phyloP scores from a whole-genome alignment of 2,888 invertebrate genomes.

The Synanthedon tipuliformis region DNA sequence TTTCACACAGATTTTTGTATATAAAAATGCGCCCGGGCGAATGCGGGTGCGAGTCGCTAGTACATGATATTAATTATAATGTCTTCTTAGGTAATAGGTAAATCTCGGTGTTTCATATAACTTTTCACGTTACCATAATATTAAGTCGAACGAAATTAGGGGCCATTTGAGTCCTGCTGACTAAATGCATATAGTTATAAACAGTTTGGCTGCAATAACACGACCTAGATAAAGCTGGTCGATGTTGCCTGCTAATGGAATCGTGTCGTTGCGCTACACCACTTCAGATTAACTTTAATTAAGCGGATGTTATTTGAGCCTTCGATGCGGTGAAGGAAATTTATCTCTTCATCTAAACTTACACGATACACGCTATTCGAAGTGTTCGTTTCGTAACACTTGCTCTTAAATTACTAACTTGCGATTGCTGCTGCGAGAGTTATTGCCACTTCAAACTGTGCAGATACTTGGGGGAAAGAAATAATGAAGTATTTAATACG shows the following conservation, averaged over 20 bases:
- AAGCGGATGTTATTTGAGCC: slow-evolving; percentile 58
- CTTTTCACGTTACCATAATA: too few relatives aligned
- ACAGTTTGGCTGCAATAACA: slow-evolving; percentile 3
- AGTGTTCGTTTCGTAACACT: neutral
- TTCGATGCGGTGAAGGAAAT: slow-evolving; percentile 33
- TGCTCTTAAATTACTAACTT: neutral
- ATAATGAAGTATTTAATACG: too few relatives aligned
- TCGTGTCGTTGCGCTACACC: slow-evolving; percentile 49
- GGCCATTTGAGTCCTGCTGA: neutral
- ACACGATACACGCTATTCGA: slow-evolving; percentile 7
- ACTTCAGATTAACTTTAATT: slow-evolving; percentile 62
- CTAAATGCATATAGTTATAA: slow-evolving; percentile 2
- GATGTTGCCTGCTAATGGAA: slow-evolving; percentile 49
- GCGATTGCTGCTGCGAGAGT: neutral
- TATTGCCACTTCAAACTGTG: neutral
- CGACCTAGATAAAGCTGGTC: slow-evolving; percentile 21
- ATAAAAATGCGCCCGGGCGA: too few relatives aligned
- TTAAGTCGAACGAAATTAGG: neutral
- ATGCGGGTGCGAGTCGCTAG: too few relatives aligned
- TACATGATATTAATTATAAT: too few relatives aligned
- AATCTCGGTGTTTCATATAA: too few relatives aligned
- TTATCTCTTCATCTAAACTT: slow-evolving; percentile 38
- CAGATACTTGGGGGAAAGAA: neutral
- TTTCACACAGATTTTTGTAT: too few relatives aligned
- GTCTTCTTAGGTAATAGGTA: neutral